Percentiles rank a stretch among this genome's conserved stretches.
Conservation (phyloP, 2,113 vertebrate species). For the Onychostruthus taczanowskii region DNA sequence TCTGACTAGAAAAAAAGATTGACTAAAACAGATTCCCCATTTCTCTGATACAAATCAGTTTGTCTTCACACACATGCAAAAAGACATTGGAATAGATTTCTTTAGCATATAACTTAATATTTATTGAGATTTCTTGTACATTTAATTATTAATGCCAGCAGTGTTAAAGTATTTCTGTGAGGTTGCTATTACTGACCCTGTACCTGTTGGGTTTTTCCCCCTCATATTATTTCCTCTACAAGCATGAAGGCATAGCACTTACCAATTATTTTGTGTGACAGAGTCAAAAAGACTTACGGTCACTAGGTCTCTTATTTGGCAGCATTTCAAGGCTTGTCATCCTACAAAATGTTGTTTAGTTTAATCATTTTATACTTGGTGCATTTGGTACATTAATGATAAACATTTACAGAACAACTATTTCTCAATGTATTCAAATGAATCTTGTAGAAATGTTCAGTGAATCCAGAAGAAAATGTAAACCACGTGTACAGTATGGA, state of each 20-base stretch:
- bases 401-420: not conserved
- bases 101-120: conserved; percentile 61
- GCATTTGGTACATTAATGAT: not conserved
- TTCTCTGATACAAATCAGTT: conserved; percentile 49
- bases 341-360: not conserved
- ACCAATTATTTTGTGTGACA: conserved; percentile 60
- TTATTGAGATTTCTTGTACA: conserved; percentile 61
- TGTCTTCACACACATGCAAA: not conserved
- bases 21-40: conserved; percentile 21
- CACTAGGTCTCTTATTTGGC: conserved; percentile 6
- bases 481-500: not conserved
- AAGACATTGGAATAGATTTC: conserved; percentile 71
- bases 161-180: conserved; percentile 51
- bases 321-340: not conserved
- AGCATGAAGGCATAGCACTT: conserved; percentile 46
- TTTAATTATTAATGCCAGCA: conserved; percentile 62
- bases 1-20: conserved; percentile 10
- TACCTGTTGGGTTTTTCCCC: conserved; percentile 43
- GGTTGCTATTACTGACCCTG: conserved; percentile 56
- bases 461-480: not conserved
- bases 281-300: conserved; percentile 53
- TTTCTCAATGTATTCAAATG: not conserved
- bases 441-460: not conserved
- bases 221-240: conserved; percentile 19
- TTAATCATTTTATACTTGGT: not conserved